Conservation (phyloP, 2,113 vertebrate species). For the Pantherophis guttatus region DNA sequence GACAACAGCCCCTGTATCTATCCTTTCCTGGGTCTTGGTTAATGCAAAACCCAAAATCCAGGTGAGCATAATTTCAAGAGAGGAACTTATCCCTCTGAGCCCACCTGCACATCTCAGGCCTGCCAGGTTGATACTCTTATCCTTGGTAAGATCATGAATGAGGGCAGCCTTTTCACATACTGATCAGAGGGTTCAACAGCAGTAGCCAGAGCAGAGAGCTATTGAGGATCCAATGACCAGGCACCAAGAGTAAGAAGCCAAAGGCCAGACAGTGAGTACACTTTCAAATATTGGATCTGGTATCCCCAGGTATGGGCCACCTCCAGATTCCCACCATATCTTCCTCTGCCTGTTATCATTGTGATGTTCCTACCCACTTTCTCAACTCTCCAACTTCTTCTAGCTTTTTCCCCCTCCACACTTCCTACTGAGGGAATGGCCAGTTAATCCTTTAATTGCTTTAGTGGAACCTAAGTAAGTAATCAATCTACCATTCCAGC, state of each 20-base stretch:
- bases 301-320: background rate
- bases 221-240: background rate
- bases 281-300: background rate
- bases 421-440: background rate
- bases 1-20: background rate
- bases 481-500: background rate
- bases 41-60: background rate
- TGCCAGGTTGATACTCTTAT: background rate
- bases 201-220: background rate
- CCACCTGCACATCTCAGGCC: background rate
- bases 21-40: background rate
- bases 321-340: background rate
- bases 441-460: background rate
- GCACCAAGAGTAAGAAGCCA: background rate
- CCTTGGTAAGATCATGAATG: background rate
- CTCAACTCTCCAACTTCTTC: background rate
- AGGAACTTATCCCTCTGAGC: background rate
- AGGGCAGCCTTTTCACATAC: background rate
- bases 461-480: background rate
- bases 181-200: background rate
- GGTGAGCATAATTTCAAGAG: background rate
- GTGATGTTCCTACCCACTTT: background rate
- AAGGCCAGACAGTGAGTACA: background rate
- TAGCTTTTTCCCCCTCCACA: background rate
- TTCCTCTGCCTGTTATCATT: background rate